These are phyloP conservation scores for Selenia dentaria DNA, from an alignment of 2,888 invertebrate species.

Conservation along the genomic window DNA sequence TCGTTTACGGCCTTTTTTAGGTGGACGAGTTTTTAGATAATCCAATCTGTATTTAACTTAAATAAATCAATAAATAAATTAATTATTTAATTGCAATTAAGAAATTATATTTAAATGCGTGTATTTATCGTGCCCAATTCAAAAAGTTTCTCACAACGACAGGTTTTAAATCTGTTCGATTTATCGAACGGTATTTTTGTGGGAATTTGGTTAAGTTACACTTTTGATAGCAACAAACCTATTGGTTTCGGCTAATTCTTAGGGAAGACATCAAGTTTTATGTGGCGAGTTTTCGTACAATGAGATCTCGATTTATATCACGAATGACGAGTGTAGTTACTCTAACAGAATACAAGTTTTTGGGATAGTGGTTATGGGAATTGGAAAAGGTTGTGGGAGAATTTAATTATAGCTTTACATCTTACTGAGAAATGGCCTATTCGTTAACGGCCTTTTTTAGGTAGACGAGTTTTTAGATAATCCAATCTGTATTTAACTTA, in stretches of 20 bases:
- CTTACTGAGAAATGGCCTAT: too few relatives aligned
- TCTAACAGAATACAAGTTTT: conserved; percentile 39
- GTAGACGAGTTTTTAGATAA: too few relatives aligned
- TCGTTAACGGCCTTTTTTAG: too few relatives aligned
- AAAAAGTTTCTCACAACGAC: conserved; percentile 38
- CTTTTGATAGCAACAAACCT: conserved; percentile 56
- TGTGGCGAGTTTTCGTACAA: conserved; percentile 44
- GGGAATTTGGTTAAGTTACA: conserved; percentile 48
- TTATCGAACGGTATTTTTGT: conserved; percentile 13
- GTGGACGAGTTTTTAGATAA: too few relatives aligned
- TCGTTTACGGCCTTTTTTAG: too few relatives aligned
- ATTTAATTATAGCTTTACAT: too few relatives aligned
- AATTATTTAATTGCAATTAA: too few relatives aligned
- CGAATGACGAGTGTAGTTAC: conserved; percentile 3
- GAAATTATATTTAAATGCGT: too few relatives aligned
- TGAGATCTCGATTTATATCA: conserved; percentile 34
- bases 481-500: too few relatives aligned
- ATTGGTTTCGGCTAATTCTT: conserved; percentile 35
- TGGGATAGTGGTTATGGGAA: conserved; percentile 49
- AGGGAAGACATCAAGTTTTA: conserved; percentile 39
- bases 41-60: too few relatives aligned
- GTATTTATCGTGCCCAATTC: conserved; percentile 47
- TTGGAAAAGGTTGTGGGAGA: conserved; percentile 12
- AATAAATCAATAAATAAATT: too few relatives aligned
- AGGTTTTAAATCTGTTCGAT: background rate